Evolutionary conservation across 2,888 invertebrate species (phyloP).

Genomic region (Drosophila borealis): DNA sequence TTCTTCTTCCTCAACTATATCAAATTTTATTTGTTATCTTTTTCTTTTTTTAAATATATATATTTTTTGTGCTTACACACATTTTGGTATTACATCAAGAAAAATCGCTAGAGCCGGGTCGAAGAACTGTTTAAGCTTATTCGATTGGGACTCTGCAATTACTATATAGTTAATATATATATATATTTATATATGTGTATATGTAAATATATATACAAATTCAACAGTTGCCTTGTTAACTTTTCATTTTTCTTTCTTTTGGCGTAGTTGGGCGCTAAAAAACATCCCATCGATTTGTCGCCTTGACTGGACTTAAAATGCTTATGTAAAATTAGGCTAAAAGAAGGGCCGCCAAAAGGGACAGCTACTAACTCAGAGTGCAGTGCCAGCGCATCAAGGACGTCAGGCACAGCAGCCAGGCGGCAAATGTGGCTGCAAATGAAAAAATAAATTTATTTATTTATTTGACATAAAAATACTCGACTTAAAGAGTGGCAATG

Average conservation of each 20-base stretch:
- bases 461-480: no score
- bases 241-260: constrained; percentile 34
- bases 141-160: constrained; percentile 39
- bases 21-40: constrained; percentile 37
- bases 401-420: constrained; percentile 60
- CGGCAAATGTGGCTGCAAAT: constrained; percentile 55
- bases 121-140: constrained; percentile 25
- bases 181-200: constrained; percentile 23
- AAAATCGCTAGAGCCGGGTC: constrained; percentile 29
- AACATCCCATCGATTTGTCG: constrained; percentile 25
- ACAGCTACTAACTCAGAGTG: constrained; percentile 67
- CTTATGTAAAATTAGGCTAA: constrained; percentile 48
- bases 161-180: constrained; percentile 12
- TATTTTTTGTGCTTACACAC: constrained; percentile 40
- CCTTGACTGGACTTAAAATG: constrained; percentile 25
- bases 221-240: constrained; percentile 73
- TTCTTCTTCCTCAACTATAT: constrained; percentile 9
- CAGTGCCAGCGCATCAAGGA: constrained; percentile 64
- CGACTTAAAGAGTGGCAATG: no score
- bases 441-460: not conserved
- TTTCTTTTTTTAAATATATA: not conserved
- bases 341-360: constrained; percentile 47
- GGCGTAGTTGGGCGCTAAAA: constrained; percentile 38
- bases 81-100: constrained; percentile 50
- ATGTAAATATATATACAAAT: constrained; percentile 64